These are phyloP conservation scores for Mimas tiliae DNA, from an alignment of 2,888 invertebrate genomes.

Conservation along the genomic window DNA sequence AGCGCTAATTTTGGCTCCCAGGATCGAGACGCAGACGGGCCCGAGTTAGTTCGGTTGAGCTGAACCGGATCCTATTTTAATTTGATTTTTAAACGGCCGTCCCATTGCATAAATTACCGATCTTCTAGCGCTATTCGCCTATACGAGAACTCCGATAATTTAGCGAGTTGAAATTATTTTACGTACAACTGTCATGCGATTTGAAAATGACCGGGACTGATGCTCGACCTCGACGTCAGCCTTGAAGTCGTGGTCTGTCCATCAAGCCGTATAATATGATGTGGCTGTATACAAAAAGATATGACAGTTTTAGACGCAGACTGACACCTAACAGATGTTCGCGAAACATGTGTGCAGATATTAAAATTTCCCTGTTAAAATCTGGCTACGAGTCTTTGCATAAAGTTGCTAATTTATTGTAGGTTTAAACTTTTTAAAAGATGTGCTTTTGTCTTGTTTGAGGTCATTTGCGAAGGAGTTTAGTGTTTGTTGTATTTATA, in stretches of 20 bases:
- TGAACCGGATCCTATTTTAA: conserved; percentile 18
- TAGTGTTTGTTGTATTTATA: conserved; percentile 20
- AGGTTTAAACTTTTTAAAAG: not conserved
- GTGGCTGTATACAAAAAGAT: conserved; percentile 27
- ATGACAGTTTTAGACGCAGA: conserved; percentile 32
- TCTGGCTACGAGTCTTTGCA: conserved; percentile 9
- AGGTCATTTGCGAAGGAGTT: not conserved
- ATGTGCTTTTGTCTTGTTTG: not conserved
- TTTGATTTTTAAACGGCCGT: conserved; percentile 7
- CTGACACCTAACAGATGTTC: conserved; percentile 31
- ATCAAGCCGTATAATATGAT: conserved; percentile 26
- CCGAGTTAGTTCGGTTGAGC: not conserved
- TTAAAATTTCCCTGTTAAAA: conserved; percentile 18
- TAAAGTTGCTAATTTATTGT: conserved; percentile 10
- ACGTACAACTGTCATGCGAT: not conserved
- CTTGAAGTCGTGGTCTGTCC: not conserved
- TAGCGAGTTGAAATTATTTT: conserved; percentile 9
- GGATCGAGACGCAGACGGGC: conserved; percentile 32
- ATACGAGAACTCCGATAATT: not conserved
- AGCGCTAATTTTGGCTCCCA: conserved; percentile 62
- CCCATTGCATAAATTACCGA: not conserved
- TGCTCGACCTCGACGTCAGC: conserved; percentile 7
- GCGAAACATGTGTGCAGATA: conserved; percentile 26
- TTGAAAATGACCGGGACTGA: not conserved
- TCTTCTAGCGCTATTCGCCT: not conserved